phyloP scores from a whole-genome alignment of 2,888 invertebrate genomes.

The Polia nebulosa region DNA sequence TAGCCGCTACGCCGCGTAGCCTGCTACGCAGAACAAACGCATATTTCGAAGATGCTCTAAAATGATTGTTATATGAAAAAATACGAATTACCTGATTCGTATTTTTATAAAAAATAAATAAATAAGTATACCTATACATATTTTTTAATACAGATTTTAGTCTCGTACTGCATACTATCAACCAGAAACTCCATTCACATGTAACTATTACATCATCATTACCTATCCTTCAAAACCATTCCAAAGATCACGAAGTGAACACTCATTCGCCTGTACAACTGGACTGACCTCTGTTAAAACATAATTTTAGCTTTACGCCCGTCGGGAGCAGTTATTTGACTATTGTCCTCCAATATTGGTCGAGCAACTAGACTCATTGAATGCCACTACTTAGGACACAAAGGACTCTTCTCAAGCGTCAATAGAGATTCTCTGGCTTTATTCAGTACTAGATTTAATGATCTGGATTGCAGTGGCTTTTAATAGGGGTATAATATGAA shows the following conservation, averaged over 20 bases:
- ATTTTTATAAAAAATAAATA: no score
- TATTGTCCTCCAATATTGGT: conserved; percentile 87
- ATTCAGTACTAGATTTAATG: conserved; percentile 59
- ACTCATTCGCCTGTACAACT: conserved; percentile 37
- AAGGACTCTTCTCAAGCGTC: conserved; percentile 66
- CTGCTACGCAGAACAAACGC: not conserved
- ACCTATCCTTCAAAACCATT: conserved; percentile 20
- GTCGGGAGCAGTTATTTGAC: conserved; percentile 71
- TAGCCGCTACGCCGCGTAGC: no score
- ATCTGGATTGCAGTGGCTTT: conserved; percentile 45
- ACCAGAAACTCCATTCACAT: no score
- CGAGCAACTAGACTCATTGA: conserved; percentile 76
- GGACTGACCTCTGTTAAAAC: conserved; percentile 62
- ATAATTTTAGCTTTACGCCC: conserved; percentile 61
- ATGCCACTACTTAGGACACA: conserved; percentile 77
- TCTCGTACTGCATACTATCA: no score
- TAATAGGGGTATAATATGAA: conserved; percentile 53
- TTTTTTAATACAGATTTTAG: no score
- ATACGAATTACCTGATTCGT: no score
- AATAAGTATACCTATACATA: no score
- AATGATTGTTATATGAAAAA: not conserved
- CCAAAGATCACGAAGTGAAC: conserved; percentile 30
- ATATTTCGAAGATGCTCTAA: not conserved
- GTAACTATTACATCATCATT: not conserved
- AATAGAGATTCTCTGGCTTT: conserved; percentile 61